Conservation (phyloP, 2,113 vertebrate species). For the Amphilophus citrinellus region DNA sequence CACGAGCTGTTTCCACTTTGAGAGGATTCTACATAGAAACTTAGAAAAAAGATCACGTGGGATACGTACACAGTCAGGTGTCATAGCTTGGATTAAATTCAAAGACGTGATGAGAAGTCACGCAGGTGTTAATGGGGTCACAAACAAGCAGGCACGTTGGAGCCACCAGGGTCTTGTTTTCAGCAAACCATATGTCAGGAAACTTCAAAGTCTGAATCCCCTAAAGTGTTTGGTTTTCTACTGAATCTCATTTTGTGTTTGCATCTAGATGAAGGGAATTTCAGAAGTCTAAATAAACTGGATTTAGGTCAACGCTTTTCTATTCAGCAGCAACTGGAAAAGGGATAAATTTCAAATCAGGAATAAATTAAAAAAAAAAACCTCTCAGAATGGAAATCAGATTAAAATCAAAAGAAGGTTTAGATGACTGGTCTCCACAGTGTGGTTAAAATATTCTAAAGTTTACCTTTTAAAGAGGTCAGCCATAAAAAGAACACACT, state of each 20-base stretch:
- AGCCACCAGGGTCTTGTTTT: constrained; percentile 11
- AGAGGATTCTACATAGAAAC: neutral
- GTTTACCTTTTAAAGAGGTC: constrained; percentile 57
- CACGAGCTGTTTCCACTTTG: neutral
- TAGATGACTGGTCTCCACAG: neutral
- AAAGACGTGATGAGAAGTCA: constrained; percentile 8
- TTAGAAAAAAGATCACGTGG: neutral
- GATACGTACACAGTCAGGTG: neutral
- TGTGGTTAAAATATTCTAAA: constrained; percentile 35
- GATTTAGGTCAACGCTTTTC: constrained; percentile 12
- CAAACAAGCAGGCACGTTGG: constrained; percentile 11
- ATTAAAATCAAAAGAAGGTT: constrained; percentile 2
- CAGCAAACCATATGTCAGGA: constrained; percentile 21
- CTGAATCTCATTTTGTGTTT: constrained; percentile 12
- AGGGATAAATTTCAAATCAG: neutral
- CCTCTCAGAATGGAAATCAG: neutral
- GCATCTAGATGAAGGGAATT: constrained; percentile 3
- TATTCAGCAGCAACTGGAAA: neutral
- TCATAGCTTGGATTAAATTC: neutral
- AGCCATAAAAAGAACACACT: constrained; percentile 49
- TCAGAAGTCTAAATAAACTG: constrained; percentile 15
- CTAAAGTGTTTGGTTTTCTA: neutral
- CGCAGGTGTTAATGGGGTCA: constrained; percentile 9
- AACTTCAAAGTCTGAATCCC: constrained; percentile 31
- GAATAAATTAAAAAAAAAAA: neutral